These are phyloP conservation scores for Euwallacea fornicatus DNA, from an alignment of 1,140 invertebrate species.

Conservation along the genomic window DNA sequence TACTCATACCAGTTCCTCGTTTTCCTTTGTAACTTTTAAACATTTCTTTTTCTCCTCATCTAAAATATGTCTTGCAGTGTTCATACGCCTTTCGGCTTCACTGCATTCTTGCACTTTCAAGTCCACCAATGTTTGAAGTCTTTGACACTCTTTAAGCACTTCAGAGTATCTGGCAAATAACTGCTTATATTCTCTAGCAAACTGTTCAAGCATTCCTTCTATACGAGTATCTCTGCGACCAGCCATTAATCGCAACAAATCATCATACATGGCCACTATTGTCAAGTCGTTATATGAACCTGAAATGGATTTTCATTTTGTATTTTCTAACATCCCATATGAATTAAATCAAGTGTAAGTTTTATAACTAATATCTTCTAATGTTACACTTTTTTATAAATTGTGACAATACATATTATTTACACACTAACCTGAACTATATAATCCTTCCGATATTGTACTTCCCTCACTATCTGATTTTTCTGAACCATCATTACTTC, in stretches of 20 bases:
- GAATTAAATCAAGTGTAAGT: background rate
- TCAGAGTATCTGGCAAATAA: constrained; percentile 37
- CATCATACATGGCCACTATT: constrained; percentile 49
- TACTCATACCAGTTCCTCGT: constrained; percentile 60
- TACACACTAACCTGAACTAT: background rate
- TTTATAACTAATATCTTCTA: too few relatives aligned
- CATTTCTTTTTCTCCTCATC: constrained; percentile 75
- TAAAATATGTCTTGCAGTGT: constrained; percentile 73
- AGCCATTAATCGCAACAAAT: constrained; percentile 42
- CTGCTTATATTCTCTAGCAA: constrained; percentile 43
- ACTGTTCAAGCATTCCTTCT: constrained; percentile 41
- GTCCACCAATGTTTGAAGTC: constrained; percentile 43
- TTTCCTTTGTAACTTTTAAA: constrained; percentile 63
- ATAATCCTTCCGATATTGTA: constrained; percentile 27
- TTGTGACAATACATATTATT: background rate
- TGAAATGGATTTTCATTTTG: background rate
- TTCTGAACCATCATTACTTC: constrained; percentile 21
- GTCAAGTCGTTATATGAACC: constrained; percentile 42
- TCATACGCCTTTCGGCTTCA: constrained; percentile 74
- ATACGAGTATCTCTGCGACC: constrained; percentile 36
- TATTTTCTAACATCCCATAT: background rate
- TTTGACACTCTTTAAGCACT: constrained; percentile 42
- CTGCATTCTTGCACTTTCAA: constrained; percentile 43
- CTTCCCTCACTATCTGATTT: constrained; percentile 48
- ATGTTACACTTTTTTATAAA: background rate